These are phyloP conservation scores for Sinocyclocheilus anshuiensis DNA, from an alignment of 2,113 vertebrate species.

Conservation along the genomic window DNA sequence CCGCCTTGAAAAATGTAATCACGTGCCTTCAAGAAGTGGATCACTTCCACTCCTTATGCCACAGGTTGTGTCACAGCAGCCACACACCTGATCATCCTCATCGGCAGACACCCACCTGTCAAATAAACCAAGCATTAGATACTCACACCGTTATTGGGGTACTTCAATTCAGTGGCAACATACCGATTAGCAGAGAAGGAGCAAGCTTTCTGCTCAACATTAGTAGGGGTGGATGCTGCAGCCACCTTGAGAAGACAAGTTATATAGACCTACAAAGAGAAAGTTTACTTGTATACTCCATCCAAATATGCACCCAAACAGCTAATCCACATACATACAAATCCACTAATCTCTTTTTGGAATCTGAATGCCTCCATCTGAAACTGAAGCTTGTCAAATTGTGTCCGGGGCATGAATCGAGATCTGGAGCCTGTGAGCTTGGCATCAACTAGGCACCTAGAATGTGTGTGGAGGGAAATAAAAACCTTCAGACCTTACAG, in stretches of 20 bases:
- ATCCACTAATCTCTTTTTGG: neutral
- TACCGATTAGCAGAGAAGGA: neutral
- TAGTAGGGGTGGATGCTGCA: slow-evolving; percentile 3
- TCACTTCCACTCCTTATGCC: too few relatives aligned
- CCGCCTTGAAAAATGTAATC: too few relatives aligned
- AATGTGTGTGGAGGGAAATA: too few relatives aligned
- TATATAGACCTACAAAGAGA: slow-evolving; percentile 48
- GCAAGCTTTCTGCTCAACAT: slow-evolving; percentile 50
- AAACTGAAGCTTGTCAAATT: slow-evolving; percentile 32
- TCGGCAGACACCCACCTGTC: too few relatives aligned
- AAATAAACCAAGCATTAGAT: too few relatives aligned
- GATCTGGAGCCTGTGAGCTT: slow-evolving; percentile 40
- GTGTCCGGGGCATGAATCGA: slow-evolving; percentile 41
- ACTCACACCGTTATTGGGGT: too few relatives aligned
- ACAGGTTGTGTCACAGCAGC: too few relatives aligned
- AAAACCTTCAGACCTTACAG: neutral
- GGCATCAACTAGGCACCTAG: slow-evolving; percentile 48
- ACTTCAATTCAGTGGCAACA: too few relatives aligned
- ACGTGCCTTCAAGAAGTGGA: too few relatives aligned
- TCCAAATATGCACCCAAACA: neutral
- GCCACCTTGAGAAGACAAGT: slow-evolving; percentile 45
- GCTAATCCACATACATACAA: slow-evolving; percentile 3
- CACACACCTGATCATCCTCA: too few relatives aligned
- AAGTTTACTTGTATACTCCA: neutral
- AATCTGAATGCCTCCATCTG: slow-evolving; percentile 52